Evolutionary conservation across 2,888 invertebrate genomes (phyloP).

Genomic region (Synergus gifuensis): DNA sequence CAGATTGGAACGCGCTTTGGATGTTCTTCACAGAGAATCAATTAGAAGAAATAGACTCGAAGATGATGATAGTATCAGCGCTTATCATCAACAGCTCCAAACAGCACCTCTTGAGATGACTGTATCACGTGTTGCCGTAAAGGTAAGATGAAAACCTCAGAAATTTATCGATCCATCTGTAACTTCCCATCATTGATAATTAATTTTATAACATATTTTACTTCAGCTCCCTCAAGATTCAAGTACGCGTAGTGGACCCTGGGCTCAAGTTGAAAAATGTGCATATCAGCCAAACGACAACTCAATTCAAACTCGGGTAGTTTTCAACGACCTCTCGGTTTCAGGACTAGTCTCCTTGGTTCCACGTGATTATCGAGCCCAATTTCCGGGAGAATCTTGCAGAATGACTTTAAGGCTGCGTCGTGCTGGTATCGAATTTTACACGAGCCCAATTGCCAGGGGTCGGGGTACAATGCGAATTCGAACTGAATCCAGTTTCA

Average conservation of each 20-base stretch:
- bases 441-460: constrained; percentile 85
- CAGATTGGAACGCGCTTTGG: constrained; percentile 73
- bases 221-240: constrained; percentile 66
- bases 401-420: constrained; percentile 88
- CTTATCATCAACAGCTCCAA: constrained; percentile 70
- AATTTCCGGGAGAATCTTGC: constrained; percentile 80
- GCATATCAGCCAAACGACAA: constrained; percentile 86
- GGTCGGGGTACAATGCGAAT: constrained; percentile 86
- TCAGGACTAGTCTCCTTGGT: constrained; percentile 86
- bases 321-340: constrained; percentile 89
- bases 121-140: constrained; percentile 69
- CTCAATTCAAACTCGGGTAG: constrained; percentile 86
- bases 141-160: constrained; percentile 59
- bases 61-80: constrained; percentile 62
- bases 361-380: constrained; percentile 62
- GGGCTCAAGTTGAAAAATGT: constrained; percentile 85
- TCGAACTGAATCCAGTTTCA: constrained; percentile 89
- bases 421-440: constrained; percentile 87
- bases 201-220: not conserved
- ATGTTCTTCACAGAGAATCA: constrained; percentile 69
- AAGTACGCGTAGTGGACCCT: constrained; percentile 58
- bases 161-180: not conserved
- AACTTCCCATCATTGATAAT: not conserved
- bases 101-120: constrained; percentile 74
- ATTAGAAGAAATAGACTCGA: constrained; percentile 66